Evolutionary conservation across 1,140 invertebrate genomes (phyloP), one percentile per base, ranked within the genome.

Genomic region (Panagrolaimus sp.): DNA sequence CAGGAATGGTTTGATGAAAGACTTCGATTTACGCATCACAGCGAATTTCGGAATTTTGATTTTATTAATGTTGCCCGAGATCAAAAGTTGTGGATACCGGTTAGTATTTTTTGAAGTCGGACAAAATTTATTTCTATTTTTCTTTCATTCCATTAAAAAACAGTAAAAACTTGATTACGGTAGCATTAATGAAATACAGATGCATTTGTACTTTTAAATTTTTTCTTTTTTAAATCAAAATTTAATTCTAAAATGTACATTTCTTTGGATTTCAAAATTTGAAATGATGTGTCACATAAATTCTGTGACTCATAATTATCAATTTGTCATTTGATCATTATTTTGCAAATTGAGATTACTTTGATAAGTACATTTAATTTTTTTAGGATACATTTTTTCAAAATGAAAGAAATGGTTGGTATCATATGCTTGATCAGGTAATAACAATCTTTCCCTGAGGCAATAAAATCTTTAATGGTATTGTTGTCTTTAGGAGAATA

Each of bases 361-460:
- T 24, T 15, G 10, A n/a, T n/a, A 1, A 24, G 21, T 5, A 24
- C 2, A 48, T 4, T 38, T 38, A 38, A 24, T 4, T 48, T 48
- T 58, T 58, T 12, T 24, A 58, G 52, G 93, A 96, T 87, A 87
- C 95, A 72, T 95, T 96, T 88, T 95, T 96, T 85, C 91, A 91
- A 43, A 96, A 96, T 80, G 93, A 96, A 86, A 94, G 74, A 43
- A 96, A 84, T 91, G 94, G 83, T 92, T 92, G 63, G 91, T 94
- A 84, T 93, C 94, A 85, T 92, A 95, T 85, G 91, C 93, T 84
- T 94, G 95, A 77, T 68, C 76, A 70, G 70, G 68, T 71, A 43
- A 46, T 72, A n/a, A n/a, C 32, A 12, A 67, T 21, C 24, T 12
- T 17, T n/a, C 10, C 12, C 45, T 63, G 15, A 10, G 67, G 9